Conservation (phyloP, 2,888 invertebrate genomes). For the Coelopa pilipes region DNA sequence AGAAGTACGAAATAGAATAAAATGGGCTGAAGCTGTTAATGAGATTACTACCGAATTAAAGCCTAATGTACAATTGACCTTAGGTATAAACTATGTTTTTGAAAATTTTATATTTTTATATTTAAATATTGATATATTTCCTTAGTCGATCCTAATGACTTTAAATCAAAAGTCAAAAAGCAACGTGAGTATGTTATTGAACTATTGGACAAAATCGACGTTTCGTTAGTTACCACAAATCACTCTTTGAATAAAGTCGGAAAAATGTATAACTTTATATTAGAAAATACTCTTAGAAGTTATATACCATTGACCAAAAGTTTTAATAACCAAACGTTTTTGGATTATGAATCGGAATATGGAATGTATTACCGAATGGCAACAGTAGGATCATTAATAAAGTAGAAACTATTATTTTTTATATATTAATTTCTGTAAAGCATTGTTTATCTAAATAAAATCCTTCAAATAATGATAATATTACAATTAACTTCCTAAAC, state of each 20-base stretch:
- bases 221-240: conserved; percentile 48
- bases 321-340: conserved; percentile 59
- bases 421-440: too few species aligned
- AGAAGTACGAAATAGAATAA: conserved; percentile 62
- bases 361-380: conserved; percentile 67
- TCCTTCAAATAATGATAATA: too few species aligned
- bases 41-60: conserved; percentile 58
- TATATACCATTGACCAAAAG: conserved; percentile 58
- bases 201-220: conserved; percentile 44
- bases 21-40: conserved; percentile 62
- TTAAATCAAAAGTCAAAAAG: conserved; percentile 51
- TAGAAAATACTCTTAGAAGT: conserved; percentile 59
- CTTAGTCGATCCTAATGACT: conserved; percentile 57
- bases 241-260: conserved; percentile 53
- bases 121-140: too few species aligned
- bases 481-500: too few species aligned
- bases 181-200: conserved; percentile 61
- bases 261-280: conserved; percentile 58
- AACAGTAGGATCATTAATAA: conserved; percentile 53
- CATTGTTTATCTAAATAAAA: too few species aligned
- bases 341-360: conserved; percentile 63
- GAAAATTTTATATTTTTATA: too few species aligned
- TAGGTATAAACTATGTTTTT: too few species aligned
- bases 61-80: conserved; percentile 60
- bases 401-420: too few species aligned